Evolutionary conservation across 2,888 invertebrate genomes (phyloP), one percentile per base, ranked within the genome.

Genomic region (Macaria liturata): DNA sequence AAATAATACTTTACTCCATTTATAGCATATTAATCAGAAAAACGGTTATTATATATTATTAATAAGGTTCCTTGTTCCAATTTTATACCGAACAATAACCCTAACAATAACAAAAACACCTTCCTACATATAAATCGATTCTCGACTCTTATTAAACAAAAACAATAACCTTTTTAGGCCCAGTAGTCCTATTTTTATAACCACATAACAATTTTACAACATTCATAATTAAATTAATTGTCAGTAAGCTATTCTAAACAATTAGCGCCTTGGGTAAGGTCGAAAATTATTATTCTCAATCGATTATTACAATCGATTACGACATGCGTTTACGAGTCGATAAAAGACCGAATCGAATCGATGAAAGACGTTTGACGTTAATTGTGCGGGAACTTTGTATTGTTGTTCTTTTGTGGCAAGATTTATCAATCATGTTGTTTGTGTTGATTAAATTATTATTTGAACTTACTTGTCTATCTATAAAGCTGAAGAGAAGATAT

Each of bases 211-310:
- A 71, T 71, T 79, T 77, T 75, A 76, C 58, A 74, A 77, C 74
- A 75, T 74, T 71, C 57, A 69, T 83, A 86, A 87, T 88, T 80
- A 83, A 85, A 81, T 82, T 84, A 86, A 88, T 86, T 81, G 81
- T 80, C 77, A 77, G 74, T 76, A 70, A 75, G 73, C 77, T 75
- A 78, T 82, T 83, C 76, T 64, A 81, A 60, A 80, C 81, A 81
- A 86, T 87, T 83, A 86, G 77, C 74, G 81, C 74, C 77, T 77
- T 80, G 81, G 66, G 80, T 86, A 85, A 89, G 89, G 88, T 88
- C 85, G 83, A 76, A 83, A 83, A 86, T 87, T 84, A 87, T 85
- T 80, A 79, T 84, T 75, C 76, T 80, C 68, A 59, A 54, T 59
- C 55, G 77, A 83, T 80, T 81, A 82, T 81, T 79, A 81, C 78